phyloP scores from a whole-genome alignment of 1,140 invertebrate species.

The Heliconius congener region DNA sequence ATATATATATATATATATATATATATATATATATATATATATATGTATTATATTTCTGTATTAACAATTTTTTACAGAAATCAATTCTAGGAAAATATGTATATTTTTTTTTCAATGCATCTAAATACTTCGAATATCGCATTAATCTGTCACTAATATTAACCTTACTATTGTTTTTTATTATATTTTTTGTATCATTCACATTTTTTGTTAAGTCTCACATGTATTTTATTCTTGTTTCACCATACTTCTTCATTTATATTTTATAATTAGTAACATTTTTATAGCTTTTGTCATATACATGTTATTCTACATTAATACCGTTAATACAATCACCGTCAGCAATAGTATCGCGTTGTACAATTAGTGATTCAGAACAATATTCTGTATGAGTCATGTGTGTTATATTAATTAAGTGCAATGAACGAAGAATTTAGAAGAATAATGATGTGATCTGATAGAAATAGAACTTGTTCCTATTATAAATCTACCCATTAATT shows the following conservation, averaged over 20 bases:
- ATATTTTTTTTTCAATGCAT: no score
- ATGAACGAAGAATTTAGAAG: conserved; percentile 50
- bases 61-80: no score
- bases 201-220: no score
- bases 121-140: no score
- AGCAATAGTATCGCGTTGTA: conserved; percentile 33
- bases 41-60: no score
- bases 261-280: neutral
- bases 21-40: no score
- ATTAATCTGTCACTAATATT: no score
- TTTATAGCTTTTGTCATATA: neutral
- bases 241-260: neutral
- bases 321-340: conserved; percentile 34
- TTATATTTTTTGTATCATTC: no score
- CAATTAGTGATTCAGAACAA: conserved; percentile 68
- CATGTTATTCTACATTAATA: neutral
- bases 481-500: neutral
- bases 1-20: no score
- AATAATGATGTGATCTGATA: conserved; percentile 58
- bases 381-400: conserved; percentile 43
- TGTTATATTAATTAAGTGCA: conserved; percentile 49
- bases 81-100: no score
- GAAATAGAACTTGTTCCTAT: conserved; percentile 45
- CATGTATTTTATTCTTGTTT: neutral
- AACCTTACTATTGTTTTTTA: no score